Evolutionary conservation across 2,113 vertebrate species (phyloP).

Genomic region (Ammospiza nelsoni): DNA sequence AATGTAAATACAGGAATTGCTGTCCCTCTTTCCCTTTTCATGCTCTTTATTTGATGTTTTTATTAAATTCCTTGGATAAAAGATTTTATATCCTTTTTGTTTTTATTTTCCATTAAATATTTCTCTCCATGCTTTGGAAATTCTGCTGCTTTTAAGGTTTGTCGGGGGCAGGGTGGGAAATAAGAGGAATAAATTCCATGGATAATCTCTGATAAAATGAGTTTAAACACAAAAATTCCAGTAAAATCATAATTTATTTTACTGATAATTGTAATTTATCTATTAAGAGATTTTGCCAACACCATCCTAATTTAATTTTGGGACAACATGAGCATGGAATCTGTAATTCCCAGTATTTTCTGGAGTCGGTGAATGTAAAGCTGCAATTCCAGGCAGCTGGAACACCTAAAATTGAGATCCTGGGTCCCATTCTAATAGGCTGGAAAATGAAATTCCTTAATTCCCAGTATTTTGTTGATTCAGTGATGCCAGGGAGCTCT

Average conservation of each 20-base stretch:
- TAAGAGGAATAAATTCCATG: background rate
- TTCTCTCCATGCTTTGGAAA: constrained; percentile 12
- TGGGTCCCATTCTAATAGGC: background rate
- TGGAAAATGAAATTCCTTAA: background rate
- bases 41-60: background rate
- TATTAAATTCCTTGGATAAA: constrained; percentile 23
- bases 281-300: background rate
- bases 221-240: background rate
- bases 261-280: background rate
- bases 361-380: too few species aligned
- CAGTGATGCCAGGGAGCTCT: background rate
- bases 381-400: background rate
- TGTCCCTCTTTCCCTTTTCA: background rate
- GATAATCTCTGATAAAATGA: background rate
- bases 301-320: background rate
- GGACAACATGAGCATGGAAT: background rate
- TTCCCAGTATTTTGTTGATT: background rate
- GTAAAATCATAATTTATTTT: background rate
- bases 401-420: background rate
- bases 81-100: background rate
- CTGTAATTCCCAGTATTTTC: background rate
- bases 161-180: background rate
- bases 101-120: constrained; percentile 30
- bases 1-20: constrained; percentile 35
- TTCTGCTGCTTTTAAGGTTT: background rate